Base-by-base conservation (phyloP, 2,797 vertebrate species). In the Alectoris magna region DNA sequence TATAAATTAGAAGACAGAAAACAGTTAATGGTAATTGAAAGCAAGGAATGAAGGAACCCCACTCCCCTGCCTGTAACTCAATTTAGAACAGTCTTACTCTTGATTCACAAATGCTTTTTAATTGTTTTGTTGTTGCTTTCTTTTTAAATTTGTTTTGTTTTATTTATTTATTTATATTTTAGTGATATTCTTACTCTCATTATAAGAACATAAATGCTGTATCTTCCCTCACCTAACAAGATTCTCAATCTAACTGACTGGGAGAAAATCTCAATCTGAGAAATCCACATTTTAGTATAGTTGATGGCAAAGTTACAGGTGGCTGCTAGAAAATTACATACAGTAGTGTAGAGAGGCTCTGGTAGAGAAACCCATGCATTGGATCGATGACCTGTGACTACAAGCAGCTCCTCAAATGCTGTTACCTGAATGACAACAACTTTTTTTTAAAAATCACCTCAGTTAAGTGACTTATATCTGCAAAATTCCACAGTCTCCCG, bases 381-480 rank as follows among this genome's bases (percentile, higher is more conserved):
- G 29, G 78, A 94, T 84, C 83, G 92, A 91, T 77, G 60, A 81
- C 31, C 19, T 74, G 8, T 67, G 29, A 44, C 29, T 14, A 39
- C 69, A 68, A 84, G 75, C 31, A 74, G 26, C 36, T 83, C 46
- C n/a, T 88, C 49, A 82, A 74, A 69, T 46, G 53, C 43, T 64
- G 15, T 58, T 86, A 26, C 23, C 24, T 89, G 69, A 74, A 68
- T 75, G 66, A 89, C 26, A 84, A 78, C 7, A 94, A 56, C 78
- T 91, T 91, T 78, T 78, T n/a, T 56, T 34, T 5, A 68, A 84
- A 88, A 95, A 77, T 69, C 55, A 36, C 39, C n/a, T 77, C 66
- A 62, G 44, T 60, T 83, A 82, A 87, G 58, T 55, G 69, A 83
- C 53, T 91, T 31, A 11, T 68, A 73, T 24, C 56, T 77, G 29